A percentile compares a stretch with the other conserved stretches of the same genome.
Evolutionary conservation across 2,888 invertebrate species (phyloP).

Genomic region (Calliopum simillimum): DNA sequence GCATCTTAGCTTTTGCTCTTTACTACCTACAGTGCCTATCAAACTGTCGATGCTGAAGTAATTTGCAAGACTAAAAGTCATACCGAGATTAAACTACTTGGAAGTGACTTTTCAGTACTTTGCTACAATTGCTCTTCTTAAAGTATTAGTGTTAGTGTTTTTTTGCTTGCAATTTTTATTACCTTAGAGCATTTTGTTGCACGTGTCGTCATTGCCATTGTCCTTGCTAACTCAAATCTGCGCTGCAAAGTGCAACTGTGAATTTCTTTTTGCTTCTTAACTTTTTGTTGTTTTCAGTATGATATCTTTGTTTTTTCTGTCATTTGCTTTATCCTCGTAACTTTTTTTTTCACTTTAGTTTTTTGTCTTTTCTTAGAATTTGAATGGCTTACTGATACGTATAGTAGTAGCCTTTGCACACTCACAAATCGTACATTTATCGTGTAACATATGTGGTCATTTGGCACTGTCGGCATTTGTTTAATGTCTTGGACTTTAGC

Average conservation of each 20-base stretch:
- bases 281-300: not conserved
- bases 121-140: not conserved
- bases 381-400: conserved; percentile 14
- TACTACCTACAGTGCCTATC: not conserved
- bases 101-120: not conserved
- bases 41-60: conserved; percentile 25
- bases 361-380: conserved; percentile 2
- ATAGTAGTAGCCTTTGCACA: conserved; percentile 7
- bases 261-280: not conserved
- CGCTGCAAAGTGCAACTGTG: not conserved
- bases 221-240: not conserved
- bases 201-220: not conserved
- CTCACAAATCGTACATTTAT: conserved; percentile 36
- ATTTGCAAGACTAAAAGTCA: not conserved
- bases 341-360: not conserved
- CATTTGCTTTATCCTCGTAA: not conserved
- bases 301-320: not conserved
- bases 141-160: not conserved
- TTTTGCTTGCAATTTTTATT: not conserved
- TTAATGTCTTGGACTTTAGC: not conserved
- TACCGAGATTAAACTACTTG: not conserved
- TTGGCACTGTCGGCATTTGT: conserved; percentile 11
- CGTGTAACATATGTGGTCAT: conserved; percentile 36
- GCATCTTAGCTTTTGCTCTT: not conserved
- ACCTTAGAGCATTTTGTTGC: not conserved